Base-by-base conservation (phyloP, 30 jellyfish, hydroid and myxozoan species). In the Nemopilema nomurai region DNA sequence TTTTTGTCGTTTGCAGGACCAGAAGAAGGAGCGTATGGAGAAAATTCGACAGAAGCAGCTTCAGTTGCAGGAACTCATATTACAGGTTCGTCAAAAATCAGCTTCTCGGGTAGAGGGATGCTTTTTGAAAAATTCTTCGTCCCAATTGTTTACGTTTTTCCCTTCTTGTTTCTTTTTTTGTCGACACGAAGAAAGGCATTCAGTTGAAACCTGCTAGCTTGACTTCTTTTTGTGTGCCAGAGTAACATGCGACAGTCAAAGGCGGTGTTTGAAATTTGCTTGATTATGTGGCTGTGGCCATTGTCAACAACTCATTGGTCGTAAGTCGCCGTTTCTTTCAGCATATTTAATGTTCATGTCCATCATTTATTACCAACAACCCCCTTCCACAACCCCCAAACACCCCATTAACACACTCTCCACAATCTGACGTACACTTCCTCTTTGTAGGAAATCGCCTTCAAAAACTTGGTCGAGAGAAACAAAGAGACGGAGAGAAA, bases 41-140 rank as follows among this genome's bases (percentile, higher is more conserved):
- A 84, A 97, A 77, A 93, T 93, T 28, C 90, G 89, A 80, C 98
- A 93, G 74, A 93, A 93, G 67, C 97, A 84, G 81, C 97, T 89
- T 8, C 98, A 93, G 76, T 87, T 93, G 17, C 96, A 93, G 72
- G 98, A 93, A 49, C 88, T 93, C n/a, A 83, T 93, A 20, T 89
- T 93, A 9, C 98, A 93, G 96, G 98, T 93, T 49, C 64, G 31
- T 17, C n/a, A n/a, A n/a, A n/a, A n/a, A n/a, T n/a, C n/a, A n/a
- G n/a, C n/a, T n/a, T n/a, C n/a, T n/a, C n/a, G n/a, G n/a, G n/a
- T n/a, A n/a, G n/a, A n/a, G n/a, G n/a, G n/a, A n/a, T n/a, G n/a
- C n/a, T n/a, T n/a, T n/a, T n/a, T n/a, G n/a, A n/a, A n/a, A n/a
- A n/a, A n/a, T n/a, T n/a, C n/a, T n/a, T n/a, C n/a, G n/a, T n/a